A percentile compares a stretch with the other conserved stretches of the same genome.
These are phyloP conservation scores for Scrobipalpa atriplicella DNA, from an alignment of 2,888 invertebrate species.

Conservation along the genomic window DNA sequence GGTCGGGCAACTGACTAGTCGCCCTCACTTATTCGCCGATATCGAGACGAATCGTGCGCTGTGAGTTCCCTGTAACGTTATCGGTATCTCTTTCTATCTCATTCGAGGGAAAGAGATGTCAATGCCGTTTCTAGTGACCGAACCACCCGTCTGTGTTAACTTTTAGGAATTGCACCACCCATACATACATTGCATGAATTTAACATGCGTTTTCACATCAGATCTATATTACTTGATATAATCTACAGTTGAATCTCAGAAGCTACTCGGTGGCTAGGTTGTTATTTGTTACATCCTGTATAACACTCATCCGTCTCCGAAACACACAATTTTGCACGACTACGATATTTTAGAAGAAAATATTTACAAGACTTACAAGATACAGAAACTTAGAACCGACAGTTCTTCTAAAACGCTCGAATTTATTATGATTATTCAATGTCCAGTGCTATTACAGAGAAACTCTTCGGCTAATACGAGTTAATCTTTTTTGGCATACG, in stretches of 20 bases:
- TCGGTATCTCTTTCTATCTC: neutral
- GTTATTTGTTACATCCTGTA: neutral
- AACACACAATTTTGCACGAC: conserved; percentile 27
- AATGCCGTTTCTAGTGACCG: neutral
- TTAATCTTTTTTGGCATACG: conserved; percentile 27
- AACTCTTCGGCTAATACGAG: neutral
- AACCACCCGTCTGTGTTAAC: neutral
- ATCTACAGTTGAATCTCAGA: neutral
- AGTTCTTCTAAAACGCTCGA: conserved; percentile 26
- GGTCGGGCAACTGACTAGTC: too few species aligned
- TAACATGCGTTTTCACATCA: conserved; percentile 25
- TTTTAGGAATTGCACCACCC: conserved; percentile 28
- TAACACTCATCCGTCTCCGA: conserved; percentile 24
- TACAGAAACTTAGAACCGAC: conserved; percentile 35
- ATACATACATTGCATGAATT: conserved; percentile 27
- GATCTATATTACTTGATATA: conserved; percentile 29
- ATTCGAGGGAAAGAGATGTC: neutral
- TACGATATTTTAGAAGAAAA: conserved; percentile 31
- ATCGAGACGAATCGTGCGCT: too few species aligned
- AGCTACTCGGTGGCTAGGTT: neutral
- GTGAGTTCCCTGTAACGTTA: too few species aligned
- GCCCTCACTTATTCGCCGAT: too few species aligned
- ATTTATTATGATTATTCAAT: conserved; percentile 31
- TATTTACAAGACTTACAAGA: conserved; percentile 35
- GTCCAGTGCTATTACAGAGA: conserved; percentile 26